These are phyloP conservation scores for Protobothrops mucrosquamatus DNA, from an alignment of 2,113 vertebrate genomes.

Conservation along the genomic window DNA sequence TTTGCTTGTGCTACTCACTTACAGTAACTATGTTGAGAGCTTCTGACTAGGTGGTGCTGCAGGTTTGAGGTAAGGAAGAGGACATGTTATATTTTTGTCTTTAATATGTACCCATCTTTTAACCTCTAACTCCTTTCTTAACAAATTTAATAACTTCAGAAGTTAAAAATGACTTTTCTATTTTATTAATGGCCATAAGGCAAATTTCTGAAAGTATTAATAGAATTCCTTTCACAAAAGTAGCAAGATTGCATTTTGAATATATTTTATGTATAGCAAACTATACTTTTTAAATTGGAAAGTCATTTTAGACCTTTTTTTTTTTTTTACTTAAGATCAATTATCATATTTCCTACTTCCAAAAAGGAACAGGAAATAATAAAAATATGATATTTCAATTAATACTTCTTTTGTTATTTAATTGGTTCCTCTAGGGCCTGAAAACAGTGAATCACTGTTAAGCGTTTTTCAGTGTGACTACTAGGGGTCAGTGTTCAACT, in stretches of 20 bases:
- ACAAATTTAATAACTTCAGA: not conserved
- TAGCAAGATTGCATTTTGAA: not conserved
- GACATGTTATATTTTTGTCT: not conserved
- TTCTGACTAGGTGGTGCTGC: not conserved
- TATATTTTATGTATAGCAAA: not conserved
- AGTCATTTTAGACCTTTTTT: not conserved
- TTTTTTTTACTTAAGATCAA: not conserved
- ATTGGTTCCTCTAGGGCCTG: not conserved
- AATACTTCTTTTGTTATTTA: not conserved
- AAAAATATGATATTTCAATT: not conserved
- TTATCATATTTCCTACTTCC: not conserved
- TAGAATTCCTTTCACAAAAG: not conserved
- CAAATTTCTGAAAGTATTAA: not conserved
- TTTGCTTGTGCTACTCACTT: not conserved
- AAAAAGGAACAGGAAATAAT: not conserved
- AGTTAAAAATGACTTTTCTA: not conserved
- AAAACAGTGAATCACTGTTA: not conserved
- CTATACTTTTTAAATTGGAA: not conserved
- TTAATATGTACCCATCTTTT: not conserved
- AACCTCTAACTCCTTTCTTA: not conserved
- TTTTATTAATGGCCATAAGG: not conserved
- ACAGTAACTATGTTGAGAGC: not conserved
- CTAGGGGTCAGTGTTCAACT: not conserved
- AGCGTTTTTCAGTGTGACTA: conserved; percentile 13
- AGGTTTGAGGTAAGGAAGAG: not conserved